These are phyloP conservation scores for Amazona ochrocephala DNA, from an alignment of 2,797 vertebrate genomes.

Conservation along the genomic window DNA sequence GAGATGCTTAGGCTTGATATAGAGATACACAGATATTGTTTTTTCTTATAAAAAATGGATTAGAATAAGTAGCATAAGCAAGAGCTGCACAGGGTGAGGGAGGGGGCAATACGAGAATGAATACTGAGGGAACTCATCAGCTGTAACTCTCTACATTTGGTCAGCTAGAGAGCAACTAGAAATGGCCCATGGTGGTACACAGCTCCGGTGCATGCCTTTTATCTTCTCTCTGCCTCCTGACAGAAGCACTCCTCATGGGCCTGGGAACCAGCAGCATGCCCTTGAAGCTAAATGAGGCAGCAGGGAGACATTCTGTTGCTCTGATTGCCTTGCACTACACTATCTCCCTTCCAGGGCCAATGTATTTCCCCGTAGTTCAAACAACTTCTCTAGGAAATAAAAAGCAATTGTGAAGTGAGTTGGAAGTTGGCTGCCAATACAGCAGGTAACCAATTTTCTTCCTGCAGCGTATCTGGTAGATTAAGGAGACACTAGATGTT, in stretches of 20 bases:
- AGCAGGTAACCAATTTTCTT: constrained; percentile 16
- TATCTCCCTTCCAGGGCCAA: not conserved
- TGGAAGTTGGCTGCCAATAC: not conserved
- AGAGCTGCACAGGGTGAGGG: not conserved
- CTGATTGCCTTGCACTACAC: not conserved
- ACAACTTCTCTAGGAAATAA: not conserved
- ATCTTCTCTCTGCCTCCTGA: not conserved
- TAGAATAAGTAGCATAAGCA: not conserved
- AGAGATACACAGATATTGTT: not conserved
- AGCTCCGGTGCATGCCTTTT: not conserved
- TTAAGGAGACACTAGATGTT: not conserved
- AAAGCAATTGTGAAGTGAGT: constrained; percentile 4
- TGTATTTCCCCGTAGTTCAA: not conserved
- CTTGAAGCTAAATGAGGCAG: not conserved
- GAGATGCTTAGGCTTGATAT: not conserved
- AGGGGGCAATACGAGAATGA: not conserved
- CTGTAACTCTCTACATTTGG: not conserved
- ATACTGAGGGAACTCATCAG: not conserved
- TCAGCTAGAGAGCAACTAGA: not conserved
- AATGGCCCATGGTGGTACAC: not conserved
- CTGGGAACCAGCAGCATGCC: not conserved
- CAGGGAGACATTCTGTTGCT: not conserved
- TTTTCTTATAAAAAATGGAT: not conserved
- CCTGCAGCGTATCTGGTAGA: not conserved
- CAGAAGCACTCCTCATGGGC: not conserved